These are phyloP conservation scores for Semicossyphus pulcher DNA, from an alignment of 2,113 vertebrate genomes.

Conservation along the genomic window DNA sequence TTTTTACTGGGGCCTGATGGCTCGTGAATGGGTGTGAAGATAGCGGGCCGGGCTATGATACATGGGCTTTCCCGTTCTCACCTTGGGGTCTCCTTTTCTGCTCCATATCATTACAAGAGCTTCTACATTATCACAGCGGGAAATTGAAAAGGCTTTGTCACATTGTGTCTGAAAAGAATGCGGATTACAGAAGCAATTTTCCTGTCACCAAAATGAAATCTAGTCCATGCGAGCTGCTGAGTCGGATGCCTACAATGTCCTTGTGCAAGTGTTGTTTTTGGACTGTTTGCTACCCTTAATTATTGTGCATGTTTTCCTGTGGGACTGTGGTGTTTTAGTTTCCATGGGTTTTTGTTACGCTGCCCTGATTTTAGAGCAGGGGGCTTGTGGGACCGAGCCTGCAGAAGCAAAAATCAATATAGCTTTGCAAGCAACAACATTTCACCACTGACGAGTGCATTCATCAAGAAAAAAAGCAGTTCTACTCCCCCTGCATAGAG, in stretches of 20 bases:
- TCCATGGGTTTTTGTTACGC: slow-evolving; percentile 47
- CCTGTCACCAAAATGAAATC: slow-evolving; percentile 9
- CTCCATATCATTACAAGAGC: slow-evolving; percentile 52
- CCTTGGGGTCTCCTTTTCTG: slow-evolving; percentile 69
- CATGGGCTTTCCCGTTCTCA: slow-evolving; percentile 65
- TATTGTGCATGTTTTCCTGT: slow-evolving; percentile 30
- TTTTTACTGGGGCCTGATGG: slow-evolving; percentile 60
- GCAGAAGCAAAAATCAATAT: slow-evolving; percentile 65
- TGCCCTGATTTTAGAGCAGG: slow-evolving; percentile 57
- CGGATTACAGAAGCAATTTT: slow-evolving; percentile 20
- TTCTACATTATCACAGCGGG: slow-evolving; percentile 27
- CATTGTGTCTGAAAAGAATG: slow-evolving; percentile 18
- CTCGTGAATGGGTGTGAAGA: slow-evolving; percentile 62
- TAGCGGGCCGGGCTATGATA: slow-evolving; percentile 56
- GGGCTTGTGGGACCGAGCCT: slow-evolving; percentile 42
- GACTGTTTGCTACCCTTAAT: slow-evolving; percentile 26
- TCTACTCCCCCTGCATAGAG: slow-evolving; percentile 22
- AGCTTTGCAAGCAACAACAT: slow-evolving; percentile 56
- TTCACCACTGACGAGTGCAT: slow-evolving; percentile 66
- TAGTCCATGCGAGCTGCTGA: not conserved
- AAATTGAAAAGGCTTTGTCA: slow-evolving; percentile 51
- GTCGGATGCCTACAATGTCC: not conserved
- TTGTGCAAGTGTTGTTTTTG: slow-evolving; percentile 18
- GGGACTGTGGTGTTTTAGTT: slow-evolving; percentile 28
- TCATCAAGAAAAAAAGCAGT: slow-evolving; percentile 63